These are phyloP conservation scores for Dynastes grantii DNA, from an alignment of 2,888 invertebrate species.

Conservation along the genomic window DNA sequence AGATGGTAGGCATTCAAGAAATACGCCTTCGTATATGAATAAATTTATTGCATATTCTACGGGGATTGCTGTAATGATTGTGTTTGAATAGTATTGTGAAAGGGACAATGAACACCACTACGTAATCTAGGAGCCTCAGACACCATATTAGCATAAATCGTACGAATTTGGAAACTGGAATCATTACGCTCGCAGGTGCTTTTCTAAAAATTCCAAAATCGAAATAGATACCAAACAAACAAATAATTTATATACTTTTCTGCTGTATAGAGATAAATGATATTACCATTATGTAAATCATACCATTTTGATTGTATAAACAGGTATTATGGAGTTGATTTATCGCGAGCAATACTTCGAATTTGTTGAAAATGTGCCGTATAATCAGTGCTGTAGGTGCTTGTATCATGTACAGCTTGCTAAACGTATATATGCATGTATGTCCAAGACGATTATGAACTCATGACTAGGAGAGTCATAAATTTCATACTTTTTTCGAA, in stretches of 20 bases:
- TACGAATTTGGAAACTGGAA: constrained; percentile 19
- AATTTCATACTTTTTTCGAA: constrained; percentile 41
- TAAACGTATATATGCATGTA: not conserved
- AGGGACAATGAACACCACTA: not conserved
- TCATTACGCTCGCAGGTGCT: not conserved
- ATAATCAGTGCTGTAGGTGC: constrained; percentile 15
- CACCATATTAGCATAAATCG: not conserved
- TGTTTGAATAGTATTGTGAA: not conserved
- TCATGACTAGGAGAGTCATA: constrained; percentile 25
- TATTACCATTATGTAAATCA: constrained; percentile 29
- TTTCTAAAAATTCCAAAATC: constrained; percentile 1
- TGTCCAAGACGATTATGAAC: constrained; percentile 17
- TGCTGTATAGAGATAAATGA: constrained; percentile 6
- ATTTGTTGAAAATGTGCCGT: constrained; percentile 30
- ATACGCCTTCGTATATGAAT: not conserved
- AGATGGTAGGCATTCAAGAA: too few relatives aligned
- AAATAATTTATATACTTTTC: constrained; percentile 17
- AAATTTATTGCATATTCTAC: not conserved
- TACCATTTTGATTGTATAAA: constrained; percentile 34
- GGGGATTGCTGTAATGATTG: not conserved
- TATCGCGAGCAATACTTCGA: constrained; percentile 3
- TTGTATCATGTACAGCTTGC: not conserved
- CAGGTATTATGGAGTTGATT: constrained; percentile 22
- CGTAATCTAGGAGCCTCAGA: not conserved
- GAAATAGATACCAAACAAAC: constrained; percentile 1